Conservation (phyloP, 2,797 vertebrate species). For the Dallia pectoralis region DNA sequence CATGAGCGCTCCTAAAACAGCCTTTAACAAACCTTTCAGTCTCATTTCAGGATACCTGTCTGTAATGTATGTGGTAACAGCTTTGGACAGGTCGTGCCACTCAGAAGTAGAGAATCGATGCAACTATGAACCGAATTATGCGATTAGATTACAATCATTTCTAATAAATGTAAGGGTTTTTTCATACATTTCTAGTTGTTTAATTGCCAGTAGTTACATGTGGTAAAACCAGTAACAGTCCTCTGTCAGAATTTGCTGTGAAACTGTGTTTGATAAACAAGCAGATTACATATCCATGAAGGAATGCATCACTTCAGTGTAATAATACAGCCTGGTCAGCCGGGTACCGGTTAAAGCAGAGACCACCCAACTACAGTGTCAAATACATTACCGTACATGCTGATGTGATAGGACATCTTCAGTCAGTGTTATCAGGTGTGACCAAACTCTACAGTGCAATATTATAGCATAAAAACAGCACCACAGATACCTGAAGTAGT, state of each 20-base stretch:
- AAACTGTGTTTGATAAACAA: background rate
- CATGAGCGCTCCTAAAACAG: too few species aligned
- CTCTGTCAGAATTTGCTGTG: conserved; percentile 20
- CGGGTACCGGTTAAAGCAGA: conserved; percentile 1
- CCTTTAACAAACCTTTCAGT: too few species aligned
- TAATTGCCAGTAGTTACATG: background rate
- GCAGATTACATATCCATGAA: conserved; percentile 1
- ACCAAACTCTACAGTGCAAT: conserved; percentile 6
- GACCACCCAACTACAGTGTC: background rate
- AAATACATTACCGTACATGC: conserved; percentile 7
- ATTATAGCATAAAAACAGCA: background rate
- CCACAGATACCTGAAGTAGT: too few species aligned
- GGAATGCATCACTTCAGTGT: background rate
- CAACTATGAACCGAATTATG: too few species aligned
- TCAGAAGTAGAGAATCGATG: too few species aligned
- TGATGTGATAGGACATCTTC: background rate
- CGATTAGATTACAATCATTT: too few species aligned
- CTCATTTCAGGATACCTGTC: too few species aligned
- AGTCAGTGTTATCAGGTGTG: conserved; percentile 17
- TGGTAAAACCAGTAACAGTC: conserved; percentile 2
- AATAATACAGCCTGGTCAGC: background rate
- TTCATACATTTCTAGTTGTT: conserved; percentile 10
- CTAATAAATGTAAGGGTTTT: background rate
- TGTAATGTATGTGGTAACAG: too few species aligned
- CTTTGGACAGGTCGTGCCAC: too few species aligned